Evolutionary conservation across 2,113 vertebrate genomes (phyloP).

Genomic region (Nipponia nippon): DNA sequence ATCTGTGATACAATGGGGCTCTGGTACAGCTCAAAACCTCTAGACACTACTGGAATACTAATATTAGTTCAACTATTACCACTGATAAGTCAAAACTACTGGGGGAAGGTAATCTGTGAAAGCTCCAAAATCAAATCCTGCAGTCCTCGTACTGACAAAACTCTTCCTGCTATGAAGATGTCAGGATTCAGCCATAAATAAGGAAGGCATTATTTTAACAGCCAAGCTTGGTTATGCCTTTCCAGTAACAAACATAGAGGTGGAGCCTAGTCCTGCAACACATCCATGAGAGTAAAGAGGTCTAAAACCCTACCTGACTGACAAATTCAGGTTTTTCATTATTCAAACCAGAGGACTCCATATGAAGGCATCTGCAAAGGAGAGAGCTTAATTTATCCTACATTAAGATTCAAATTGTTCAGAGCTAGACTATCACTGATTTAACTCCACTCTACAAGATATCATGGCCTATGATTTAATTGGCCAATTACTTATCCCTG

Average conservation of each 20-base stretch:
- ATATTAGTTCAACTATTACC: background rate
- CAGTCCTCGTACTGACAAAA: background rate
- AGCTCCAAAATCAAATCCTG: background rate
- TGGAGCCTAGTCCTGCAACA: background rate
- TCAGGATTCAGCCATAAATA: background rate
- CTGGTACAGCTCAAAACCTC: background rate
- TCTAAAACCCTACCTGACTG: background rate
- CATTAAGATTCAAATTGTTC: conserved; percentile 22
- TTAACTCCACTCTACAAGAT: background rate
- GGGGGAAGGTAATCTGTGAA: background rate
- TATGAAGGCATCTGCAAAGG: background rate
- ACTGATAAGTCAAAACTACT: background rate
- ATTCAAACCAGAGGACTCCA: background rate
- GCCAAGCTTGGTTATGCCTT: background rate
- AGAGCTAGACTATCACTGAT: background rate
- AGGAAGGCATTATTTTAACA: background rate
- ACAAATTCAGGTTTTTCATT: background rate
- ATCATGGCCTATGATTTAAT: background rate
- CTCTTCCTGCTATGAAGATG: background rate
- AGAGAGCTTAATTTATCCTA: background rate
- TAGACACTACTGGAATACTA: background rate
- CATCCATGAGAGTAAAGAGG: background rate
- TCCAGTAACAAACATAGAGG: background rate
- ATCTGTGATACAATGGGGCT: background rate
- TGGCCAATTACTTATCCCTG: conserved; percentile 4